These are phyloP conservation scores for Gasterosteus nipponicus DNA, from an alignment of 2,113 vertebrate species.

Conservation along the genomic window DNA sequence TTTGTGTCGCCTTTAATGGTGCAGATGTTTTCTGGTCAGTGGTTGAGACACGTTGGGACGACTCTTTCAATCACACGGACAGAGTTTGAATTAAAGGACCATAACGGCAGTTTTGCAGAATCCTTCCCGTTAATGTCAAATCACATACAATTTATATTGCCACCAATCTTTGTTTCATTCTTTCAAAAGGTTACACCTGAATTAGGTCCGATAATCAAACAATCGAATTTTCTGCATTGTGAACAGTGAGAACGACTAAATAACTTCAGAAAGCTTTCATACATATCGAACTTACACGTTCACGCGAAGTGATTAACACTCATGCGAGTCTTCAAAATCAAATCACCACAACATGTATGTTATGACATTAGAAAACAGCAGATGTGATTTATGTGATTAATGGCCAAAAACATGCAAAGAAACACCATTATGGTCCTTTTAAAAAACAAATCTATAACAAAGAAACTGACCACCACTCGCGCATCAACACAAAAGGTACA, in stretches of 20 bases:
- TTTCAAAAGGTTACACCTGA: neutral
- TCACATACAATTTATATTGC: neutral
- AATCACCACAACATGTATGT: slow-evolving; percentile 10
- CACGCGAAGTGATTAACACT: neutral
- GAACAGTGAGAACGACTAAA: neutral
- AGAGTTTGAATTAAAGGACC: slow-evolving; percentile 56
- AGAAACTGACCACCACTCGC: slow-evolving; percentile 69
- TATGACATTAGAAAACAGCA: slow-evolving; percentile 15
- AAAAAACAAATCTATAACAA: slow-evolving; percentile 55
- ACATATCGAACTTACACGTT: neutral
- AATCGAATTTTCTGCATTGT: neutral
- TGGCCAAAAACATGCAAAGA: slow-evolving; percentile 55
- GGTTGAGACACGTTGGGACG: slow-evolving; percentile 35
- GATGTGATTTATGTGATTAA: slow-evolving; percentile 43
- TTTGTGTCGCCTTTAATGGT: slow-evolving; percentile 27
- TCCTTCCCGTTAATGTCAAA: neutral
- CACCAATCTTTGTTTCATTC: neutral
- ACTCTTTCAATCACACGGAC: slow-evolving; percentile 41
- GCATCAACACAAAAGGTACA: slow-evolving; percentile 60
- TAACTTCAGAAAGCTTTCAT: neutral
- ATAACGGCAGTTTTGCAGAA: slow-evolving; percentile 46
- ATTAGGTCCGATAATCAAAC: too few relatives aligned
- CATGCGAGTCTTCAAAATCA: neutral
- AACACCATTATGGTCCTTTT: slow-evolving; percentile 63
- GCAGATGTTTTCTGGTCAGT: slow-evolving; percentile 20